Evolutionary conservation across 1,140 invertebrate species (phyloP).

Genomic region (Conus betulinus): DNA sequence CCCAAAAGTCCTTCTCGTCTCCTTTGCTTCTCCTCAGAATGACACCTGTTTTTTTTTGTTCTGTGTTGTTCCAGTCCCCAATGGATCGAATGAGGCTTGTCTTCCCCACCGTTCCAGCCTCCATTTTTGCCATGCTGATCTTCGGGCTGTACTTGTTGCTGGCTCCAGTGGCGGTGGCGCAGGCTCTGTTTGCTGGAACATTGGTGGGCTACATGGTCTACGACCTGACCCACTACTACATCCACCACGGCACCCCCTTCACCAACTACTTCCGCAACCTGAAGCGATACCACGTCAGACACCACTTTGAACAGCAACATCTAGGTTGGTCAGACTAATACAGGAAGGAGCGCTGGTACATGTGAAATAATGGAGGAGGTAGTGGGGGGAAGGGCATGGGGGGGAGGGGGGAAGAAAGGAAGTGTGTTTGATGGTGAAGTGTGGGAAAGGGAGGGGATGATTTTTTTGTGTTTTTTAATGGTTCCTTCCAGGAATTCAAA

Average conservation of each 20-base stretch:
- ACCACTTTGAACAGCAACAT: conserved; percentile 68
- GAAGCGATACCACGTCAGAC: conserved; percentile 67
- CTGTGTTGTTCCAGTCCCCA: conserved; percentile 67
- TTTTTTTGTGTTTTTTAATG: not conserved
- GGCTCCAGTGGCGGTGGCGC: conserved; percentile 66
- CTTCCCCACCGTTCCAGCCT: conserved; percentile 75
- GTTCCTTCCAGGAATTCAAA: not conserved
- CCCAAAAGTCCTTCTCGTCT: too few species aligned
- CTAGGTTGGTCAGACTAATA: conserved; percentile 50
- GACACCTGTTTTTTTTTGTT: conserved; percentile 39
- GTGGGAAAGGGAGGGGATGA: not conserved
- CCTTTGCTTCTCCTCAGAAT: too few species aligned
- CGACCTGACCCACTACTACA: conserved; percentile 76
- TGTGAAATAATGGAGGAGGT: not conserved
- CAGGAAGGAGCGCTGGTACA: not conserved
- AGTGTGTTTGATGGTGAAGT: not conserved
- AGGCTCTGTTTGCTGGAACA: conserved; percentile 68
- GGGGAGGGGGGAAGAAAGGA: not conserved
- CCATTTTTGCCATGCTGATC: conserved; percentile 69
- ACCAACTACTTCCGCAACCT: conserved; percentile 61
- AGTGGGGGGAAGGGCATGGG: not conserved
- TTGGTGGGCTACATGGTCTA: conserved; percentile 60
- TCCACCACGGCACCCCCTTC: conserved; percentile 71
- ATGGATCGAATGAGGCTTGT: conserved; percentile 76
- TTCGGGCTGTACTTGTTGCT: conserved; percentile 67